These are phyloP conservation scores for Panagrolaimus sp. DNA, from an alignment of 1,140 invertebrate genomes.

Conservation along the genomic window DNA sequence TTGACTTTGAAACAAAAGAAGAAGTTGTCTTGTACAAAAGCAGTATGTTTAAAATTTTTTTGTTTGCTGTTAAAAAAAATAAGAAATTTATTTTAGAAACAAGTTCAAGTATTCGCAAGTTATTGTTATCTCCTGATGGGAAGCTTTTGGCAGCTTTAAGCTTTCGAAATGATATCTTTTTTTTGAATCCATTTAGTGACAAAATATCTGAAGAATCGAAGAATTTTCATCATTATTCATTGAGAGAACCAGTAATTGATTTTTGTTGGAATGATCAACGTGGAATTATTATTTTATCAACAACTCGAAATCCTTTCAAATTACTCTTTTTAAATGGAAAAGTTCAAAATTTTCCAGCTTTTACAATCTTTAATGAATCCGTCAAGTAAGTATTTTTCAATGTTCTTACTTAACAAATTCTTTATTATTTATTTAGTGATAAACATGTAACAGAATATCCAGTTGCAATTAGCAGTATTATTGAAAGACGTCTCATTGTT, in stretches of 20 bases:
- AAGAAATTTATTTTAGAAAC: background rate
- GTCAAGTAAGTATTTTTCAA: no score
- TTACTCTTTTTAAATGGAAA: no score
- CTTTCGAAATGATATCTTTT: constrained; percentile 6
- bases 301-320: no score
- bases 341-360: no score
- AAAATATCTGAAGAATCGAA: no score
- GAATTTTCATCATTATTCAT: no score
- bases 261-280: no score
- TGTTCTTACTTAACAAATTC: no score
- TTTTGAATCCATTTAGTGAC: background rate
- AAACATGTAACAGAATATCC: background rate
- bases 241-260: no score
- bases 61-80: background rate
- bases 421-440: no score
- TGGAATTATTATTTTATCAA: no score
- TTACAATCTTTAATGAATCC: no score
- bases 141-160: background rate
- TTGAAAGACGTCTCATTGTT: background rate
- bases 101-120: background rate
- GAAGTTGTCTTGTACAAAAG: background rate
- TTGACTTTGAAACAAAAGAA: background rate
- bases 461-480: constrained; percentile 1
- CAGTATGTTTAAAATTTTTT: background rate
- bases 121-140: constrained; percentile 6